These are phyloP conservation scores for Rhodinocichla rosea DNA, from an alignment of 2,113 vertebrate species.

Conservation along the genomic window DNA sequence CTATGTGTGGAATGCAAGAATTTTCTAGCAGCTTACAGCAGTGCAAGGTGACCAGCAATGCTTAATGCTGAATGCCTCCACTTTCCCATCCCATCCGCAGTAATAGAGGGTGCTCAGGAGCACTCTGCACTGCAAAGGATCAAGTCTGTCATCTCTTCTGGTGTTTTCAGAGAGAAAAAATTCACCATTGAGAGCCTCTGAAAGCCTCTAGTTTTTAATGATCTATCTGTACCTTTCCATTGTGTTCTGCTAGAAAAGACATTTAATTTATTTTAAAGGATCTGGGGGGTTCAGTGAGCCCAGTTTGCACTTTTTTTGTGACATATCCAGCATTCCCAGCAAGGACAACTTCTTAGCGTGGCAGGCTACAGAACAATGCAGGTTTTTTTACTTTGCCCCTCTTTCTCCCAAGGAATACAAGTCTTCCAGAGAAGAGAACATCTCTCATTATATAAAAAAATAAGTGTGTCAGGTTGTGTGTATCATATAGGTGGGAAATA, in stretches of 20 bases:
- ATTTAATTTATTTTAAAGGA: constrained; percentile 59
- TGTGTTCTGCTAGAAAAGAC: constrained; percentile 44
- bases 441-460: constrained; percentile 30
- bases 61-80: not conserved
- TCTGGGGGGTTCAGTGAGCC: constrained; percentile 3
- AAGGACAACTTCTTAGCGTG: constrained; percentile 42
- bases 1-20: not conserved
- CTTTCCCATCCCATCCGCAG: not conserved
- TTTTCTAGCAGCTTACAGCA: not conserved
- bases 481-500: constrained; percentile 36
- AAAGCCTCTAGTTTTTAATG: constrained; percentile 60
- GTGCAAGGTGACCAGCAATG: not conserved
- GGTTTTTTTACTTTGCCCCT: constrained; percentile 24
- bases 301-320: constrained; percentile 28
- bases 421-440: constrained; percentile 7
- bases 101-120: constrained; percentile 11
- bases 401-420: constrained; percentile 18
- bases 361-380: constrained; percentile 9
- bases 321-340: not conserved
- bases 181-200: constrained; percentile 26
- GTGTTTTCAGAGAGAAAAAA: constrained; percentile 44
- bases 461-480: not conserved
- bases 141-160: constrained; percentile 40
- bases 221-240: constrained; percentile 44
- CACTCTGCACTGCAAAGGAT: constrained; percentile 13